phyloP scores from a whole-genome alignment of 2,888 invertebrate species.

The Limulus polyphemus region DNA sequence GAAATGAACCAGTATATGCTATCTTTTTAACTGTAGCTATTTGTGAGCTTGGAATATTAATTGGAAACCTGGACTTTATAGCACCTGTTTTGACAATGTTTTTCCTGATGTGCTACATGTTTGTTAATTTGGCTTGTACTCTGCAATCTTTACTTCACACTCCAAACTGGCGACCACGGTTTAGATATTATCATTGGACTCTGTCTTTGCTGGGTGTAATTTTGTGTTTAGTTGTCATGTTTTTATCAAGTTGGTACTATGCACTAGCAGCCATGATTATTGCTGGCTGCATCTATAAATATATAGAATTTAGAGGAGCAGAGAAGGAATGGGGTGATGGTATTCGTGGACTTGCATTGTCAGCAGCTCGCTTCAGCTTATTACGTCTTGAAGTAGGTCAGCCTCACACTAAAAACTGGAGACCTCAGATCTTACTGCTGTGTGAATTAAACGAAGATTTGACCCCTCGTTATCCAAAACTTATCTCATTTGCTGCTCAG shows the following conservation, averaged over 20 bases:
- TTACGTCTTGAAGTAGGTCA: conserved; percentile 91
- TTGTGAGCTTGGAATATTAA: conserved; percentile 51
- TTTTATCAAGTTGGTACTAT: conserved; percentile 95
- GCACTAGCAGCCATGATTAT: conserved; percentile 87
- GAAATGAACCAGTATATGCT: conserved; percentile 93
- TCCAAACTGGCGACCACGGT: conserved; percentile 97
- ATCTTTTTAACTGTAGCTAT: conserved; percentile 57
- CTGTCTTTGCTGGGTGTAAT: conserved; percentile 72
- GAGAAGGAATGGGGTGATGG: conserved; percentile 99
- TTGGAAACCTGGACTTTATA: conserved; percentile 90
- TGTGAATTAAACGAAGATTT: conserved; percentile 71
- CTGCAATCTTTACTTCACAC: conserved; percentile 89
- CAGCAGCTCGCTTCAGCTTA: conserved; percentile 92
- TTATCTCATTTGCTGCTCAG: conserved; percentile 90
- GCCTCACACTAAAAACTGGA: conserved; percentile 98
- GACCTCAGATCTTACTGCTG: conserved; percentile 59
- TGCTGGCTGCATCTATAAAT: conserved; percentile 89
- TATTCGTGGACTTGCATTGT: conserved; percentile 88
- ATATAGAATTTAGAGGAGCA: conserved; percentile 93
- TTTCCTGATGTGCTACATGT: conserved; percentile 99
- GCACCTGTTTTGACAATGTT: conserved; percentile 97
- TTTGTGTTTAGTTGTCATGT: conserved; percentile 91
- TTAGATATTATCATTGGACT: conserved; percentile 97
- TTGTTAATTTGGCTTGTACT: conserved; percentile 97
- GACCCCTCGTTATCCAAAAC: conserved; percentile 77